Conservation (phyloP, 2,797 vertebrate species). For the Takifugu ocellatus region DNA sequence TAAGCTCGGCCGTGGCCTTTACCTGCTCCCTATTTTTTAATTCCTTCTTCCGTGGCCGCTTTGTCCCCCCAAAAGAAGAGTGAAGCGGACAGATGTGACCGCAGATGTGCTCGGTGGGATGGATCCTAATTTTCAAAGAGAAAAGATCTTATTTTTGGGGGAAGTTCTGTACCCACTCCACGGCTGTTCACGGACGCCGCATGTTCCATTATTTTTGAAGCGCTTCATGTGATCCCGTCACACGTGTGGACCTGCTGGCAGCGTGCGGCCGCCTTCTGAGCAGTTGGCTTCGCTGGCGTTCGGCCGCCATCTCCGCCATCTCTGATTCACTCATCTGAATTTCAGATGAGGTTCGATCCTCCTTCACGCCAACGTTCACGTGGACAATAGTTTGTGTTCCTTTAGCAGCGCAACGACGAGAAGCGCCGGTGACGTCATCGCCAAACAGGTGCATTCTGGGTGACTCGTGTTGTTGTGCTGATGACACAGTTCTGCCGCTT, state of each 20-base stretch:
- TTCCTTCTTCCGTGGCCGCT: not conserved
- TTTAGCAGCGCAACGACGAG: not conserved
- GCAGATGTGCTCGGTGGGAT: no score
- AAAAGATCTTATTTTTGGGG: no score
- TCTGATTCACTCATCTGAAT: constrained; percentile 61
- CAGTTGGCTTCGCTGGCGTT: constrained; percentile 70
- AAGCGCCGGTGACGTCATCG: not conserved
- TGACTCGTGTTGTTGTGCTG: constrained; percentile 31
- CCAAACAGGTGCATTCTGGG: constrained; percentile 13
- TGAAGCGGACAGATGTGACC: not conserved
- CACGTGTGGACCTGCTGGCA: not conserved
- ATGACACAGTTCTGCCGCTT: not conserved
- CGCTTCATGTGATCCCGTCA: no score
- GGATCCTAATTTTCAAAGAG: no score
- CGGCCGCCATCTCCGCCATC: constrained; percentile 35
- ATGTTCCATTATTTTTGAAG: no score
- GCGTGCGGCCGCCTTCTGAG: constrained; percentile 36
- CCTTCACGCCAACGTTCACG: not conserved
- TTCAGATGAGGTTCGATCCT: constrained; percentile 39
- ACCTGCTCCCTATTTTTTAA: constrained; percentile 22
- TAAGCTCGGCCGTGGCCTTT: constrained; percentile 6
- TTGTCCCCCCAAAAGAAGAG: not conserved
- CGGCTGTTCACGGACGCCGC: no score
- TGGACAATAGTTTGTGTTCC: not conserved
- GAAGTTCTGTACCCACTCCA: no score